Evolutionary conservation across 2,113 vertebrate species (phyloP), one percentile per base, ranked within the genome.

Genomic region (Romanogobio albipinnatus): DNA sequence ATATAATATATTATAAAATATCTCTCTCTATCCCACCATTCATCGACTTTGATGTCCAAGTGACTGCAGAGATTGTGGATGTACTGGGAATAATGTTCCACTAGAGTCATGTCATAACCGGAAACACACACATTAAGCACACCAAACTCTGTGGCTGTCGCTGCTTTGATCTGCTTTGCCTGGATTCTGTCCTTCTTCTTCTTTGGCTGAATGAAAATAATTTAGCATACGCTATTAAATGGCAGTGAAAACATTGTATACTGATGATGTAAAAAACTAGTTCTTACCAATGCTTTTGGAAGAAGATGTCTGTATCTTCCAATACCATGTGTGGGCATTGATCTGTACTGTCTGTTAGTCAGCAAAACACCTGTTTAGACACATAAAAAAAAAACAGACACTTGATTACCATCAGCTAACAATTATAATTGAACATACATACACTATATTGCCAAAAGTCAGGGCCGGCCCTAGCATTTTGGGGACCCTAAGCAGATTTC

Each of bases 11-110:
- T 49, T 13, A 13, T 56, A 76, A 22, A 39, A 76, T 19, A 33
- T 19, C 1, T 53, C 71, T 33, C 64, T 24, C 9, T 22, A 5
- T 66, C 79, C 17, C 81, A 98, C 97, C 97, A 96, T 80, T 97
- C 96, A 0, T 86, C 89, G 2, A 99, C 97, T 49, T 59, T 89
- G 86, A 99, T 26, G 6, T 93, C 88, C 22, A 97, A 92, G 0
- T 87, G 87, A 90, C 96, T 97, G 93, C 97, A 99, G 88, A 99
- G 91, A 13, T 94, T 95, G 71, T 99, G 97, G 76, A 98, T 87
- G 8, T 97, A 96, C 80, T 95, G 94, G 3, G 95, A 88, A 84
- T 95, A 99, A 58, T 94, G 95, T 86, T 99, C 97, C 89, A 97
- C 96, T 0, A 96, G 39, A 2, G 94, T 95, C 96, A 99, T 95